phyloP scores from a whole-genome alignment of 2,113 vertebrate genomes.

The Leucopsar rothschildi region DNA sequence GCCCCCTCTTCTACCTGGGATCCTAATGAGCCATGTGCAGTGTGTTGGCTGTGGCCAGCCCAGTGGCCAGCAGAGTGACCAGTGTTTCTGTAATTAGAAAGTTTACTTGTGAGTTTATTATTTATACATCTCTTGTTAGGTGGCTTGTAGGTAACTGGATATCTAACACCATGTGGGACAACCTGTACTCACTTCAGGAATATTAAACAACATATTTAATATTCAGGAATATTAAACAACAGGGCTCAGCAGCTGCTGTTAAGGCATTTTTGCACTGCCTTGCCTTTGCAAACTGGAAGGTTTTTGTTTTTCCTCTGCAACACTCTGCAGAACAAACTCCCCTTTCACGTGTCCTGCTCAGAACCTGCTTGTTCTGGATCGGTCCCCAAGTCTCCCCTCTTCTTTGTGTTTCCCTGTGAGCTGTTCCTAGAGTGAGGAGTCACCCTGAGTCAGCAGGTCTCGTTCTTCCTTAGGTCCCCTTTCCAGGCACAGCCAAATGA shows the following conservation, averaged over 20 bases:
- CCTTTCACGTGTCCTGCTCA: neutral
- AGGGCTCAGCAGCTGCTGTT: neutral
- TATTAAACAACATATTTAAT: neutral
- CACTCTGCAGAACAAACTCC: neutral
- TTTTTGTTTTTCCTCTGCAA: neutral
- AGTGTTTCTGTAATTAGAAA: neutral
- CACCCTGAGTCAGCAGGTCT: neutral
- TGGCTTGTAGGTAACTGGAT: neutral
- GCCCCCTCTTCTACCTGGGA: neutral
- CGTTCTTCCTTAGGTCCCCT: neutral
- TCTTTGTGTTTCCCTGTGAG: neutral
- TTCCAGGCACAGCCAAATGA: neutral
- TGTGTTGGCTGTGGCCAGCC: neutral
- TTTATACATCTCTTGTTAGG: neutral
- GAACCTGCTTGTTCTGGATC: neutral
- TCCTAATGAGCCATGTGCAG: rapidly evolving
- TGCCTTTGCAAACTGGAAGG: neutral
- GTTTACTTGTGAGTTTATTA: neutral
- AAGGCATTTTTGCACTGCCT: neutral
- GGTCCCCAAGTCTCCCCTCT: neutral
- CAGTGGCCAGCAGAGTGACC: neutral
- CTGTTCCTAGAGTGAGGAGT: neutral
- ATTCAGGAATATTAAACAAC: neutral
- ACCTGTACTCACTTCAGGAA: neutral
- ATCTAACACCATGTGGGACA: neutral